Evolutionary conservation across 2,888 invertebrate genomes (phyloP), one percentile per base, ranked within the genome.

Genomic region (Cerceris rybyensis): DNA sequence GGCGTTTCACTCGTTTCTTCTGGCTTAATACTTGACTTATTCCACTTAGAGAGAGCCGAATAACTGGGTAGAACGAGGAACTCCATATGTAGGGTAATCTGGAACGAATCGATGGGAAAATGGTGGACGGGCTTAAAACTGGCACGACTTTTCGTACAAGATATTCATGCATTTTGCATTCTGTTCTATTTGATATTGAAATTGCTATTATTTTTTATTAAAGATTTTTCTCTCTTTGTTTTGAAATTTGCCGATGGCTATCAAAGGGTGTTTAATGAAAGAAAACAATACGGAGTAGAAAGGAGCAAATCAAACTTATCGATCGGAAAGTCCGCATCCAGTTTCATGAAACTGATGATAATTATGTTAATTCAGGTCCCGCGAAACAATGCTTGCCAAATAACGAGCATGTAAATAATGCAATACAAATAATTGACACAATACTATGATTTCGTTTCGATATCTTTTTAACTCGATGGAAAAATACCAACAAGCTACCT

Each of bases 271-370:
- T n/a, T 50, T n/a, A 11, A n/a, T 7, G n/a, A n/a, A 50, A 55
- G 17, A 55, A 6, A 9, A 55, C 7, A 9, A 11, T 11, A 55
- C 17, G 17, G 70, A 70, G 70, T 76, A 58, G 17, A 70, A 28
- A 28, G 28, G 28, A 28, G 4, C 28, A 28, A 75, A 70, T 61
- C 49, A 43, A 52, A 41, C 41, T 49, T 76, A 78, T 78, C 78
- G 78, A 78, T 76, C 67, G 64, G 63, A 42, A 67, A 76, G 70
- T 70, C 76, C 63, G 66, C 67, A 70, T 78, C 76, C 76, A 67
- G 50, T 76, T 76, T 64, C 67, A 41, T 52, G 67, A 52, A 42
- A 50, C 17, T 17, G 17, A 9, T 64, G 77, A 78, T 78, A 76
- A 76, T 55, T 17, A 70, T 77, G 76, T 78, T 28, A 28, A 28